phyloP scores from a whole-genome alignment of 2,797 vertebrate genomes.

The Bradypodion ventrale region DNA sequence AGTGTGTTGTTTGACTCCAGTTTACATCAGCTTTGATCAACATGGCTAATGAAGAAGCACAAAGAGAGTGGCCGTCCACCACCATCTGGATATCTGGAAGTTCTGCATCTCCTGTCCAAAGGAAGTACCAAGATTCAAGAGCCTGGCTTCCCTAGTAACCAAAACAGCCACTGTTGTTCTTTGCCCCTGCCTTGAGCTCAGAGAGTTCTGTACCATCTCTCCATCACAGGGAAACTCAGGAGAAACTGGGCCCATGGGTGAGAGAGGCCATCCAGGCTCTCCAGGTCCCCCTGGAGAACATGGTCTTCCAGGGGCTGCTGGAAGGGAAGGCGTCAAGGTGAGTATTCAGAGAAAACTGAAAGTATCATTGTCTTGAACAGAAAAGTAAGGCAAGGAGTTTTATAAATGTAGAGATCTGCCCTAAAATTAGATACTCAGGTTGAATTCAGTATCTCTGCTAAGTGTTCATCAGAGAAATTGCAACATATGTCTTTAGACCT shows the following conservation, averaged over 20 bases:
- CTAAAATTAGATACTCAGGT: not conserved
- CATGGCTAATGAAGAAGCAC: not conserved
- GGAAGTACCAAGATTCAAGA: not conserved
- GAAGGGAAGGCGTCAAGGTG: slow-evolving; percentile 92
- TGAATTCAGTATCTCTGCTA: not conserved
- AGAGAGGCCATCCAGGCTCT: slow-evolving; percentile 90
- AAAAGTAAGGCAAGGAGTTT: not conserved
- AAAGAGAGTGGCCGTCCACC: no score
- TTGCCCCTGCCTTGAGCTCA: not conserved
- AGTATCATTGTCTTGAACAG: not conserved
- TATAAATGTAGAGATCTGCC: not conserved
- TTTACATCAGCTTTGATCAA: not conserved
- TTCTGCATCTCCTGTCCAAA: not conserved
- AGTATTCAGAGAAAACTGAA: slow-evolving; percentile 20
- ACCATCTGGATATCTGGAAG: not conserved
- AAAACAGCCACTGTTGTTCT: no score
- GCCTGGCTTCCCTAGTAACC: not conserved
- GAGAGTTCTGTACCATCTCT: not conserved
- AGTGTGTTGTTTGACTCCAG: not conserved
- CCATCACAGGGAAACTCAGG: slow-evolving; percentile 86
- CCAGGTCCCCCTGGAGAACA: slow-evolving; percentile 92
- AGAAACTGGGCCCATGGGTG: slow-evolving; percentile 87
- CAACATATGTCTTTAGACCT: not conserved
- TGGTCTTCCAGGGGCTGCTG: slow-evolving; percentile 88
- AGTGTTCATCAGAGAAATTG: not conserved